A percentile compares a stretch with the other conserved stretches of the same genome.
These are phyloP conservation scores for Acronicta aceris DNA, from an alignment of 2,888 invertebrate genomes.

Conservation along the genomic window DNA sequence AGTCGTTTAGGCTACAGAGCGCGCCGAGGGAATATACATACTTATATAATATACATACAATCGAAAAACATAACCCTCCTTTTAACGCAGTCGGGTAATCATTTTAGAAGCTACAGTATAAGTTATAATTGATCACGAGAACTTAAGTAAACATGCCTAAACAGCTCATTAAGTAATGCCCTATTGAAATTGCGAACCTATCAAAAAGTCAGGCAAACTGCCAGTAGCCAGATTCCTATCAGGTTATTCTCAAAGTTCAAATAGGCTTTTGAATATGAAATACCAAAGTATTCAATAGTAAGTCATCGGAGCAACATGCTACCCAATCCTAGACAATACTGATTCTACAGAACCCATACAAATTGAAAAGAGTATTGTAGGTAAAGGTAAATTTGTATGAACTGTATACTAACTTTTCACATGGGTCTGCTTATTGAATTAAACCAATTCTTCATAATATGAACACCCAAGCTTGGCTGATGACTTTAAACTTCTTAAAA, in stretches of 20 bases:
- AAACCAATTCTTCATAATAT: too few species aligned
- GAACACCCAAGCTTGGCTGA: too few species aligned
- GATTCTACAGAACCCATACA: constrained; percentile 65
- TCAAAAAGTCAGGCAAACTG: constrained; percentile 30
- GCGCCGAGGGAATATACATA: too few species aligned
- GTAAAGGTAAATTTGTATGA: constrained; percentile 2
- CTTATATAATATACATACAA: too few species aligned
- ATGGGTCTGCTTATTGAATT: constrained; percentile 26
- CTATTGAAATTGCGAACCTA: constrained; percentile 20
- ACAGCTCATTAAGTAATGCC: constrained; percentile 22
- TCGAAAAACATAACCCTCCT: too few species aligned
- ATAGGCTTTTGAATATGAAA: constrained; percentile 59
- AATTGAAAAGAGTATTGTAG: constrained; percentile 36
- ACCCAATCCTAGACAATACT: constrained; percentile 61
- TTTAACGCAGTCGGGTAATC: too few species aligned
- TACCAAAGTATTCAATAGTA: constrained; percentile 57
- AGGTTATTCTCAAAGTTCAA: constrained; percentile 55
- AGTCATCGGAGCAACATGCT: constrained; percentile 50
- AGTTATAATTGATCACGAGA: constrained; percentile 22
- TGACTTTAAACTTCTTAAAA: too few species aligned
- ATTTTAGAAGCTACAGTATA: background rate
- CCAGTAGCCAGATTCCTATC: constrained; percentile 44
- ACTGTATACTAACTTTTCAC: constrained; percentile 8
- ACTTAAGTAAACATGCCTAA: constrained; percentile 8
- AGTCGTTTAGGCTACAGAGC: too few species aligned